Conservation (phyloP, 2,113 vertebrate species). For the Pandion haliaetus region DNA sequence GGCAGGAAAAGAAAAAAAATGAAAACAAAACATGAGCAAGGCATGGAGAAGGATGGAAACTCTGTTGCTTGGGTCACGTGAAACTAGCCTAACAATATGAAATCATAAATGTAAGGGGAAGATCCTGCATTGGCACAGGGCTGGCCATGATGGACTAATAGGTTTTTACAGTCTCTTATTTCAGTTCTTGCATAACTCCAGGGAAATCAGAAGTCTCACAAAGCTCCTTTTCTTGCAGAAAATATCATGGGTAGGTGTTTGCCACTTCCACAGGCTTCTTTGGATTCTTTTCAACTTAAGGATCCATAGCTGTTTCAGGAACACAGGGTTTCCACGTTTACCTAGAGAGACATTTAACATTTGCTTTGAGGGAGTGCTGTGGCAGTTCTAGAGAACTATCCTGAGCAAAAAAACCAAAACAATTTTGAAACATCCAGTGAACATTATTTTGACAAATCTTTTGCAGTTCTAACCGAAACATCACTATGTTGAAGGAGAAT, state of each 20-base stretch:
- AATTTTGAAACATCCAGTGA: background rate
- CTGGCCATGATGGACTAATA: background rate
- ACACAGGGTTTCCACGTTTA: background rate
- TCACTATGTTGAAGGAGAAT: background rate
- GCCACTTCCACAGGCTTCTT: background rate
- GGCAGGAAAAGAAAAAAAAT: background rate
- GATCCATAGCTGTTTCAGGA: background rate
- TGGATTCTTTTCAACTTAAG: background rate
- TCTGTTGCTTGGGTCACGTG: background rate
- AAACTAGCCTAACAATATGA: background rate
- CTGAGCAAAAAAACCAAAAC: background rate
- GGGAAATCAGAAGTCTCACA: background rate
- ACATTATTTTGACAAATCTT: background rate
- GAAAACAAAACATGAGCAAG: background rate
- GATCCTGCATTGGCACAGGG: background rate
- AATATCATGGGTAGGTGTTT: background rate
- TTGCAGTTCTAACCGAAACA: background rate
- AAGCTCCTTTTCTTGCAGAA: background rate
- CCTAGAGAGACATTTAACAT: background rate
- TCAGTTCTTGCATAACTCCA: background rate
- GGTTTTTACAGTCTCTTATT: background rate
- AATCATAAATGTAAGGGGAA: background rate
- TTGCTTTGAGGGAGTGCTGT: background rate
- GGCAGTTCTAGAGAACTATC: background rate
- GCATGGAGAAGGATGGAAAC: background rate